phyloP scores from a whole-genome alignment of 2,113 vertebrate genomes.

The Pseudolaguvia tuberculata region DNA sequence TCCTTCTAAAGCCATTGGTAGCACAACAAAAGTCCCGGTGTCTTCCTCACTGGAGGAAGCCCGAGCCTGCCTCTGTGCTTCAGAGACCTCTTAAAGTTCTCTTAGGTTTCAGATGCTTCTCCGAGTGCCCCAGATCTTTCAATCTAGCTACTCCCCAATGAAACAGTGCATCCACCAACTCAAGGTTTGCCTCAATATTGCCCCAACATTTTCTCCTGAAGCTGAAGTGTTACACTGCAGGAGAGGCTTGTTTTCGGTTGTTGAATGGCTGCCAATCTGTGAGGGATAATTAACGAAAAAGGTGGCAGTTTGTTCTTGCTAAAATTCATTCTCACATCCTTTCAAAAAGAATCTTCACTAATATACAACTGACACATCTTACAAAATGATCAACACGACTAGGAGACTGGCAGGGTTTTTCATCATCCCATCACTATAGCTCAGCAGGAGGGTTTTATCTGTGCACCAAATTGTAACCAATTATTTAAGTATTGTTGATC shows the following conservation, averaged over 20 bases:
- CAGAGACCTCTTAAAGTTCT: neutral
- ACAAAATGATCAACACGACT: neutral
- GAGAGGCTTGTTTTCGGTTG: neutral
- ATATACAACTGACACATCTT: neutral
- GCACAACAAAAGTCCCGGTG: neutral
- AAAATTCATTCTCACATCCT: neutral
- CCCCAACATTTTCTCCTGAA: neutral
- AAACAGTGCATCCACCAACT: neutral
- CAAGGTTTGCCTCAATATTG: neutral
- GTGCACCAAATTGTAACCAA: neutral
- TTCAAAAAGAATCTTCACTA: neutral
- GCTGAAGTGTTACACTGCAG: neutral
- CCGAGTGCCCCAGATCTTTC: constrained; percentile 4
- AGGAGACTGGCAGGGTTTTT: neutral
- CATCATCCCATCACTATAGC: neutral
- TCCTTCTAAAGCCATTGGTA: neutral
- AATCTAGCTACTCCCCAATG: neutral
- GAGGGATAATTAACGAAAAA: neutral
- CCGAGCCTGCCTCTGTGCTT: neutral
- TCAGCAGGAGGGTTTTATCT: neutral
- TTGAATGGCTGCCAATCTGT: neutral
- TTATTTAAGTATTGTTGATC: neutral
- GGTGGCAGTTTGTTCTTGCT: neutral
- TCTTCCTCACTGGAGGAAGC: too few species aligned
- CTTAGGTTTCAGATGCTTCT: neutral